Percentiles rank a stretch among this genome's conserved stretches.
phyloP scores from a whole-genome alignment of 2,113 vertebrate genomes.

The Hippocampus mohnikei region DNA sequence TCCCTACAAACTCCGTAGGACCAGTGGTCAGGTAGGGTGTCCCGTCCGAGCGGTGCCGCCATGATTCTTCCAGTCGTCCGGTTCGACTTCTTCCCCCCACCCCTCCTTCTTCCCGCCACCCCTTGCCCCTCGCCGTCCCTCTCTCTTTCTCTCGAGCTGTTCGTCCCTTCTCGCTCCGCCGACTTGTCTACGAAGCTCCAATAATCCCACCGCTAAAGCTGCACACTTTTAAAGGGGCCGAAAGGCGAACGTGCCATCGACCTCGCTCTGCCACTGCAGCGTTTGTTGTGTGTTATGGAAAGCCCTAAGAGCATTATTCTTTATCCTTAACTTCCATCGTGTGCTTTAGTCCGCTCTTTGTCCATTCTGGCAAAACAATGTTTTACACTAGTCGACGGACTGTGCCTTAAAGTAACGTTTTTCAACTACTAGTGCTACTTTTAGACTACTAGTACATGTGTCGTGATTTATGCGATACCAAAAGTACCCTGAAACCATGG shows the following conservation, averaged over 20 bases:
- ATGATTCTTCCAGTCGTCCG: conserved; percentile 72
- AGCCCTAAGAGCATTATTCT: not conserved
- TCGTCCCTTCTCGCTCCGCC: conserved; percentile 49
- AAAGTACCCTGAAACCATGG: no score
- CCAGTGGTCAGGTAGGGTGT: conserved; percentile 89
- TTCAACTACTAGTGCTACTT: not conserved
- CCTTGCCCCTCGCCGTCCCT: not conserved
- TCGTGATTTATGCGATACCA: no score
- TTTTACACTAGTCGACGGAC: no score
- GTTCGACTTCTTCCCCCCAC: conserved; percentile 38
- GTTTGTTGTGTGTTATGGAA: conserved; percentile 19
- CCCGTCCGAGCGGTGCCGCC: conserved; percentile 86
- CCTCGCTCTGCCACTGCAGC: conserved; percentile 1
- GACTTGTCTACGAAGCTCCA: conserved; percentile 64
- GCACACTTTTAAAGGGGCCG: conserved; percentile 71
- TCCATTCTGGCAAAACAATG: not conserved
- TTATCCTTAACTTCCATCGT: not conserved
- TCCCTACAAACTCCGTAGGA: conserved; percentile 90
- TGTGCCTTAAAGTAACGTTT: not conserved
- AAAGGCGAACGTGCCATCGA: conserved; percentile 34
- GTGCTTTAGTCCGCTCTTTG: no score
- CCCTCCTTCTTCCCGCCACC: conserved; percentile 19
- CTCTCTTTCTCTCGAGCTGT: conserved; percentile 5
- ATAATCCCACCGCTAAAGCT: conserved; percentile 64
- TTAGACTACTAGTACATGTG: not conserved